Evolutionary conservation across 2,888 invertebrate species (phyloP), one percentile per base, ranked within the genome.

Genomic region (Eubasilissa splendida): DNA sequence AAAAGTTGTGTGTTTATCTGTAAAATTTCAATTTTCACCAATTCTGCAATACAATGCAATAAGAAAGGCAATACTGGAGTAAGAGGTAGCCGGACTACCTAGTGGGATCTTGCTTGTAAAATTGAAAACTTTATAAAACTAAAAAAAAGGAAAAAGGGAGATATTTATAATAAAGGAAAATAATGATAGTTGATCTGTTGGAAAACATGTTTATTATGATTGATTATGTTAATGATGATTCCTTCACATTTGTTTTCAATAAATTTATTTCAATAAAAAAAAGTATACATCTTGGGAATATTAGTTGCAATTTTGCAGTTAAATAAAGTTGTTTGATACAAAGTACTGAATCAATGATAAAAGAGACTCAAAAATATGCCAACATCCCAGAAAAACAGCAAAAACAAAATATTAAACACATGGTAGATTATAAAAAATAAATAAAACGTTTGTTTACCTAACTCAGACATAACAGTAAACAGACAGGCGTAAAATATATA

Each of bases 401-500:
- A 33, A 73, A 73, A 73, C 56, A 73, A 73, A 73, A 65, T 31
- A 42, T 56, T 50, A 58, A 59, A 77, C 66, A 68, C 56, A 73
- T 65, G 11, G 65, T 65, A 60, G 56, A 42, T 73, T n/a, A 73
- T 56, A 73, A 56, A 56, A 73, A 58, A 58, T 42, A 73, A 73
- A 58, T 56, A 74, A 56, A 56, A 75, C 9, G 42, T 66, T 63
- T 54, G 65, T 54, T 52, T 12, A 11, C 65, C 76, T 76, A 53
- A 31, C 66, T 74, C 50, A 74, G 60, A 65, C 63, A 79, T 33
- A 79, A 60, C 74, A 79, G 74, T 12, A 63, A 53, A 73, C 79
- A 65, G 79, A 79, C 65, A 79, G 11, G 53, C 52, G 65, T 65
- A 79, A 71, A 63, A 52, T 74, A 58, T 65, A 79, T 65, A 58